These are phyloP conservation scores for Catharus bicknelli DNA, from an alignment of 2,113 vertebrate species.

Conservation along the genomic window DNA sequence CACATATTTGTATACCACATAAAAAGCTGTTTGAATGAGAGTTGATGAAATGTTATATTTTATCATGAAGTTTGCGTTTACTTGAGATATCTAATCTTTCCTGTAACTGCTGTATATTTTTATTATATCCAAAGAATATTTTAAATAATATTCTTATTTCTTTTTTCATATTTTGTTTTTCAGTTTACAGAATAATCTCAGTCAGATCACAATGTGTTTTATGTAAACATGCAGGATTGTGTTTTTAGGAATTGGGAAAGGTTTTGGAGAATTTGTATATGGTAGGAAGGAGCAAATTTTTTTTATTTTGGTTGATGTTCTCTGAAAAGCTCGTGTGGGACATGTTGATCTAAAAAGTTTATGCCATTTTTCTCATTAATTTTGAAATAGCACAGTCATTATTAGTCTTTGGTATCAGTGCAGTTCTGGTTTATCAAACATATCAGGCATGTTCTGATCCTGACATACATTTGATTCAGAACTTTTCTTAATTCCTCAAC, in stretches of 20 bases:
- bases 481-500: background rate
- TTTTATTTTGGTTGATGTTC: background rate
- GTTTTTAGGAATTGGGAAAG: background rate
- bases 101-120: background rate
- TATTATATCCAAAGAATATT: background rate
- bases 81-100: background rate
- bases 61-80: background rate
- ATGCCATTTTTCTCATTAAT: background rate
- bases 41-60: background rate
- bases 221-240: background rate
- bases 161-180: background rate
- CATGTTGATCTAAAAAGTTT: background rate
- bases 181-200: background rate
- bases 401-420: background rate
- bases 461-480: background rate
- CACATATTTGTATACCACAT: background rate
- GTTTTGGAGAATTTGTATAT: background rate
- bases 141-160: background rate
- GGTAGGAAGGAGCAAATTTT: background rate
- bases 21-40: background rate
- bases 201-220: background rate
- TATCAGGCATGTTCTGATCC: background rate
- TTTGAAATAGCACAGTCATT: background rate
- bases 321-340: background rate
- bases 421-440: background rate